A percentile compares a stretch with the other conserved stretches of the same genome.
phyloP scores from a whole-genome alignment of 2,797 vertebrate species.

The Antennarius maculatus region DNA sequence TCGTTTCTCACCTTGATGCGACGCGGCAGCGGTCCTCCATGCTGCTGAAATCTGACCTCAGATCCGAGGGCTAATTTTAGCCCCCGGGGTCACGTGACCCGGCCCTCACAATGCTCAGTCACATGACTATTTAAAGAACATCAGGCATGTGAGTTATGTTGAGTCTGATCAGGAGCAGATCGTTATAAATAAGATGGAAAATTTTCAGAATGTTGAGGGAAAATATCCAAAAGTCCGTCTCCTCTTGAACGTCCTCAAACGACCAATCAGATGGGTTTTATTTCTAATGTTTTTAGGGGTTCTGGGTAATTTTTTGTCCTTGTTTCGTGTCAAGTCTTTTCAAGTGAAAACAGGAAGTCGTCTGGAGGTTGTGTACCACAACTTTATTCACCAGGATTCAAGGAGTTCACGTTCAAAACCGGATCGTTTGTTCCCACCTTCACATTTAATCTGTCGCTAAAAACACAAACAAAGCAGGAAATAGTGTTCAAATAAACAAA shows the following conservation, averaged over 20 bases:
- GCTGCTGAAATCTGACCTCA: constrained; percentile 64
- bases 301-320: too few species aligned
- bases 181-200: too few species aligned
- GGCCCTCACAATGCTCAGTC: not conserved
- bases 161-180: too few species aligned
- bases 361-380: constrained; percentile 26
- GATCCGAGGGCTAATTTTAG: constrained; percentile 71
- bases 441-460: constrained; percentile 8
- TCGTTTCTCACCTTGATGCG: constrained; percentile 42
- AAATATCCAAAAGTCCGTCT: too few species aligned
- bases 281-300: too few species aligned
- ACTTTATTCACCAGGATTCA: constrained; percentile 59
- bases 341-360: not conserved
- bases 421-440: constrained; percentile 8
- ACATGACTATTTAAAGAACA: constrained; percentile 11
- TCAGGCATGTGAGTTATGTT: not conserved
- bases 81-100: constrained; percentile 52
- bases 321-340: too few species aligned
- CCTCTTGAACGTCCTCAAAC: too few species aligned
- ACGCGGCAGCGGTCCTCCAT: constrained; percentile 35
- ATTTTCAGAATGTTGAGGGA: too few species aligned
- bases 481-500: not conserved
- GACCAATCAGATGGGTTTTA: too few species aligned
- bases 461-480: constrained; percentile 34
- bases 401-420: constrained; percentile 8